These are phyloP conservation scores for Alauda arvensis DNA, from an alignment of 2,797 vertebrate species.

Conservation along the genomic window DNA sequence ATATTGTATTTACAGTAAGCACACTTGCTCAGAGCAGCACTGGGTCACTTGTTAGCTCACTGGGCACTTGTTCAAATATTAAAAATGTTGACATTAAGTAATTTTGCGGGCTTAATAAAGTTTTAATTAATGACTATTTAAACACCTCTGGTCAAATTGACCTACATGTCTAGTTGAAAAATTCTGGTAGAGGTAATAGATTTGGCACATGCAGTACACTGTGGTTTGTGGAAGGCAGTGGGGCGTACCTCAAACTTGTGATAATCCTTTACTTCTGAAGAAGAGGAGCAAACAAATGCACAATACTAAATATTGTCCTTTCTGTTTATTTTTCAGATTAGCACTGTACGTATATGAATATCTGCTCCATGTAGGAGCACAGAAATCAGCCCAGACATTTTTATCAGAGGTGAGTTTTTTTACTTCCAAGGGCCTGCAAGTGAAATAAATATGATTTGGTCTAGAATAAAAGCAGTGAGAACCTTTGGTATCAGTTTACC, in stretches of 20 bases:
- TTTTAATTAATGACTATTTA: constrained; percentile 62
- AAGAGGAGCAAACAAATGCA: background rate
- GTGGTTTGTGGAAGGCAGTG: background rate
- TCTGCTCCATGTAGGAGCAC: constrained; percentile 97
- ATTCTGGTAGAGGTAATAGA: background rate
- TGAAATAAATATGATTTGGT: background rate
- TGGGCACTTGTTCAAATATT: constrained; percentile 60
- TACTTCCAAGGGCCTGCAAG: background rate
- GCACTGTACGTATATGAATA: constrained; percentile 97
- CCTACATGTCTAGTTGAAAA: constrained; percentile 42
- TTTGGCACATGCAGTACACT: background rate
- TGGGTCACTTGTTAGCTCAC: constrained; percentile 53
- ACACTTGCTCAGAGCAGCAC: constrained; percentile 34
- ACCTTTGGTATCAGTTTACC: background rate
- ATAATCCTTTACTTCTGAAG: background rate
- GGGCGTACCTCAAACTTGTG: background rate
- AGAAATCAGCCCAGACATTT: constrained; percentile 98
- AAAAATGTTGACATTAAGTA: constrained; percentile 66
- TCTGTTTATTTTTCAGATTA: constrained; percentile 83
- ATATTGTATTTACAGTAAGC: constrained; percentile 50
- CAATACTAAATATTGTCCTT: constrained; percentile 33
- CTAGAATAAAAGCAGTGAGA: background rate
- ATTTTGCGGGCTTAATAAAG: constrained; percentile 59
- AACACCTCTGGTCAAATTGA: constrained; percentile 50
- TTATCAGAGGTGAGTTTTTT: constrained; percentile 90